Conservation (phyloP, 1,140 invertebrate species). For the Aphelenchoides avenae region DNA sequence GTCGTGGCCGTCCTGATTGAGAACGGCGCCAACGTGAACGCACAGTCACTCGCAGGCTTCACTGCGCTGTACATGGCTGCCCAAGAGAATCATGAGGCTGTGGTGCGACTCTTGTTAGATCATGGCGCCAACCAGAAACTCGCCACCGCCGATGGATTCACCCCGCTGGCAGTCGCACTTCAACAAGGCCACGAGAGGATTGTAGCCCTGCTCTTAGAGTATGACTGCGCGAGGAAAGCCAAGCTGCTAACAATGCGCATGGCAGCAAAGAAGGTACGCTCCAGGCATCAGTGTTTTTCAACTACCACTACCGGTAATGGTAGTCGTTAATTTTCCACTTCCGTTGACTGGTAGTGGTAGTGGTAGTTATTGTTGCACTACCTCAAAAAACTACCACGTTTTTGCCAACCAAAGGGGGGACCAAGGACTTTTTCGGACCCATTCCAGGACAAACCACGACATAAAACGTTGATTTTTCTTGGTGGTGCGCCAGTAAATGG, state of each 20-base stretch:
- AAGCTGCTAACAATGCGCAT: slow-evolving; percentile 77
- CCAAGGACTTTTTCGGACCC: no score
- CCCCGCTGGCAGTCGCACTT: slow-evolving; percentile 87
- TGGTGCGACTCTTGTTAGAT: slow-evolving; percentile 84
- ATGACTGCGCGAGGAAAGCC: slow-evolving; percentile 81
- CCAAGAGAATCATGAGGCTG: slow-evolving; percentile 95
- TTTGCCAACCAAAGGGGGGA: no score
- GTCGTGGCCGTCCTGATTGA: slow-evolving; percentile 89
- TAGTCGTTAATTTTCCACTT: no score
- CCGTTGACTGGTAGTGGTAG: no score
- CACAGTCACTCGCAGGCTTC: slow-evolving; percentile 96
- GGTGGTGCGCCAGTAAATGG: no score
- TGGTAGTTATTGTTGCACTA: no score
- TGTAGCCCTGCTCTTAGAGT: slow-evolving; percentile 84
- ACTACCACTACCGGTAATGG: no score
- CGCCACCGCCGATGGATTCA: slow-evolving; percentile 95
- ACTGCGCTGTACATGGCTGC: slow-evolving; percentile 98
- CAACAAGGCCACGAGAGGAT: slow-evolving; percentile 95
- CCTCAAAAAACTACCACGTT: no score
- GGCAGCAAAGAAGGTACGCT: slow-evolving; percentile 93
- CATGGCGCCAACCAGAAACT: slow-evolving; percentile 95
- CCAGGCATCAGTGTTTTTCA: no score
- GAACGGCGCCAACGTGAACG: slow-evolving; percentile 90
- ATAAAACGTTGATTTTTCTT: no score
- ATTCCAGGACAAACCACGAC: no score